Evolutionary conservation across 37 sponge, comb jelly and placozoan species (phyloP).

Genomic region (Geodia barretti): DNA sequence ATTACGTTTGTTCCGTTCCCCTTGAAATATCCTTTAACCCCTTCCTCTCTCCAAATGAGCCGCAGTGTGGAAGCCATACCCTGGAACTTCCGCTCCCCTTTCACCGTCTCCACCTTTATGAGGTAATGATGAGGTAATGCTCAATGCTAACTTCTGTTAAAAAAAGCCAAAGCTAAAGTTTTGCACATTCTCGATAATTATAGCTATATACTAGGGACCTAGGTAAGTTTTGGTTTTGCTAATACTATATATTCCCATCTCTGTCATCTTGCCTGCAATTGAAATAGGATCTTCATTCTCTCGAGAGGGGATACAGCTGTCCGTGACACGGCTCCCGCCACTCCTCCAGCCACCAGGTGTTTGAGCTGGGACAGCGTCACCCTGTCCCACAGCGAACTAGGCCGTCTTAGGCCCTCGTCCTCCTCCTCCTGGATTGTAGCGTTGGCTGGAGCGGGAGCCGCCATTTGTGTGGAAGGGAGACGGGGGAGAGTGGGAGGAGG

Average conservation of each 20-base stretch:
- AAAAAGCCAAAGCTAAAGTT: no score
- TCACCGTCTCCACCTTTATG: no score
- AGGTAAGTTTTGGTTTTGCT: no score
- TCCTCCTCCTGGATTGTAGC: no score
- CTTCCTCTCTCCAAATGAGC: constrained; percentile 58
- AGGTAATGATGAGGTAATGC: no score
- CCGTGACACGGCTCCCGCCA: constrained; percentile 76
- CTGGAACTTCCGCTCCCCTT: constrained; percentile 17
- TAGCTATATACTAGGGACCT: no score
- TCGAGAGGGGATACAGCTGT: constrained; percentile 78
- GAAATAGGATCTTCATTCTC: constrained; percentile 71
- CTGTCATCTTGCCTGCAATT: constrained; percentile 32
- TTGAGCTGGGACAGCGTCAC: constrained; percentile 44
- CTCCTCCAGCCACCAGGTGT: constrained; percentile 66
- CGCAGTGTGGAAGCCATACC: constrained; percentile 47
- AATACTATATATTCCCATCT: no score
- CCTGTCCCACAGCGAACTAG: constrained; percentile 42
- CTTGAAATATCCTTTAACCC: constrained; percentile 59
- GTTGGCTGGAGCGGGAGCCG: no score
- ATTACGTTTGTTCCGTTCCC: constrained; percentile 79
- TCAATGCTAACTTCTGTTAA: no score
- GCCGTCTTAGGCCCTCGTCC: background rate
- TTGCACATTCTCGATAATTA: no score
- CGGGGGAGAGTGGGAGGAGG: no score
- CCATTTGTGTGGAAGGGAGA: no score